A percentile compares a stretch with the other conserved stretches of the same genome.
Evolutionary conservation across 30 jellyfish, hydroid and myxozoan species (phyloP).

Genomic region (Aurelia sp.): DNA sequence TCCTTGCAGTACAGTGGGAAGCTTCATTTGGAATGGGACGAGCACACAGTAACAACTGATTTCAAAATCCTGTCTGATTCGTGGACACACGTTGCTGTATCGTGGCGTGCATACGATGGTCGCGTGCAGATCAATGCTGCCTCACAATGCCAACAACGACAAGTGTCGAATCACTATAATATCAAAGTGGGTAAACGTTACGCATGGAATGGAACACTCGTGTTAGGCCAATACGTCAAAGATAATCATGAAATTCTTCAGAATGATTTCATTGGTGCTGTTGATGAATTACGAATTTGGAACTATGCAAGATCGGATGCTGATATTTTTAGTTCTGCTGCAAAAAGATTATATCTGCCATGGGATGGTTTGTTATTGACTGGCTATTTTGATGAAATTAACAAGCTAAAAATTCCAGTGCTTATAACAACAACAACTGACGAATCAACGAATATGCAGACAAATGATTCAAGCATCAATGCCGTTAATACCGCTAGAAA

Average conservation of each 20-base stretch:
- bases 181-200: constrained; percentile 27
- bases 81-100: constrained; percentile 61
- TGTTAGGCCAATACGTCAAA: constrained; percentile 64
- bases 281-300: constrained; percentile 72
- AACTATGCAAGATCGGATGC: constrained; percentile 33
- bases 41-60: neutral
- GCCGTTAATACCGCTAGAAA: neutral
- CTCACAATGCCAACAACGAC: constrained; percentile 17
- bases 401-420: constrained; percentile 18
- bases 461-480: neutral
- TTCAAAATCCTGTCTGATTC: constrained; percentile 5
- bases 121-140: constrained; percentile 34
- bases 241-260: constrained; percentile 43
- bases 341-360: constrained; percentile 24
- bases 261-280: constrained; percentile 61
- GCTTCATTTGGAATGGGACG: constrained; percentile 58
- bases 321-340: constrained; percentile 26
- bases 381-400: constrained; percentile 51
- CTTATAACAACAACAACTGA: neutral
- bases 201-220: constrained; percentile 60
- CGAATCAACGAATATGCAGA: neutral
- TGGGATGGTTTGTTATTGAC: constrained; percentile 44
- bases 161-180: constrained; percentile 8
- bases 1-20: constrained; percentile 39
- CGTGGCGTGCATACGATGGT: constrained; percentile 77